Base-by-base conservation (phyloP, 2,888 invertebrate genomes). In the Meiosimyza platycephala region DNA sequence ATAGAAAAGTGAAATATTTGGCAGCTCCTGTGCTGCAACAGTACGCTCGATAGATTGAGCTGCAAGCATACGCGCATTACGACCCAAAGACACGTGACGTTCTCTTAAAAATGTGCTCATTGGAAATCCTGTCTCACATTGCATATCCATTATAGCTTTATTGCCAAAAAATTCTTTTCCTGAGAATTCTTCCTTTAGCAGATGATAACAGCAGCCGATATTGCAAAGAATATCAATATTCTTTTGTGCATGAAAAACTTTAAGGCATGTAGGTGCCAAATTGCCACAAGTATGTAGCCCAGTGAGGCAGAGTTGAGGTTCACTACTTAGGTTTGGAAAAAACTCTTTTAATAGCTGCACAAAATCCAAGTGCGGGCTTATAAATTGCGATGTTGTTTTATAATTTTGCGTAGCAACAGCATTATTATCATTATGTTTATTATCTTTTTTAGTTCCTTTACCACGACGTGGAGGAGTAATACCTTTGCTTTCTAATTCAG, bases 281-380 rank as follows among this genome's bases (percentile, higher is more conserved):
- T 94, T 92, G 0, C 97, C 97, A 85, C 97, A 97, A 0, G 97
- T 96, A 83, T 97, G 97, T 9, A 97, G 89, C 13, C 97, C 97
- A 22, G 90, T 90, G 3, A 93, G 80, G 51, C 91, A 89, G n/a
- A 92, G 78, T 12, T 69, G 48, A 1, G 52, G 18, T 22, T 70
- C 40, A 6, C 28, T 54, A 15, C 84, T 87, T 0, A 86, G 80
- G 81, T 90, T 67, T 1, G 83, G 84, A 82, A 92, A 93, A 74
- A 89, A 82, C 15, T 90, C 85, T 48, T 79, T 81, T 0, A 92
- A 82, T 1, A 93, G 80, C 3, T 84, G 79, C 0, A 80, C 74
- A 16, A 94, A 85, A 80, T 93, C 88, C 0, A 91, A 89, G 47
- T 90, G 82, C 11, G 88, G 87, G 0, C 91, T 91, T 7, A 94